A percentile compares a stretch with the other conserved stretches of the same genome.
These are phyloP conservation scores for Pseudopodoces humilis DNA, from an alignment of 2,113 vertebrate genomes.

Conservation along the genomic window DNA sequence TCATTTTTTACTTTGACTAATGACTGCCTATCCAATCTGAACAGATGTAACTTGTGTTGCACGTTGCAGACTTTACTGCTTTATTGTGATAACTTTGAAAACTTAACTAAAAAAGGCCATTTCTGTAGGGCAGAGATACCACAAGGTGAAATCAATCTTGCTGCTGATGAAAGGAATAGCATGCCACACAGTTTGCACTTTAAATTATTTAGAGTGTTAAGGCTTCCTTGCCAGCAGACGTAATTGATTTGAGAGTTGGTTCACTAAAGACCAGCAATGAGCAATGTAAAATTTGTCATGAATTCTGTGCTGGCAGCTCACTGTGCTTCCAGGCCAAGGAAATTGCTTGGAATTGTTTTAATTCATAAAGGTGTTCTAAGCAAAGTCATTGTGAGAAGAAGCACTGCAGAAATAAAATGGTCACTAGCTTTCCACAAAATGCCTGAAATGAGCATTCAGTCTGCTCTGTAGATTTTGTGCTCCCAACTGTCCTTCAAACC, in stretches of 20 bases:
- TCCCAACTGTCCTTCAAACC: not conserved
- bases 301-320: slow-evolving; percentile 34
- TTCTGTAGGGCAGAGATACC: slow-evolving; percentile 58
- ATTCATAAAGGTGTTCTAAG: not conserved
- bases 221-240: slow-evolving; percentile 53
- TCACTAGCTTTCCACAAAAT: not conserved
- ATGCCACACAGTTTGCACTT: slow-evolving; percentile 13
- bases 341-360: slow-evolving; percentile 9
- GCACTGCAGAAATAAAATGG: not conserved
- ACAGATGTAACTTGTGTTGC: not conserved
- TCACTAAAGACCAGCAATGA: slow-evolving; percentile 49
- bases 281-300: slow-evolving; percentile 41
- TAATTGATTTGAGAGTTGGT: slow-evolving; percentile 69
- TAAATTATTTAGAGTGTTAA: slow-evolving; percentile 71
- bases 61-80: not conserved
- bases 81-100: slow-evolving; percentile 49
- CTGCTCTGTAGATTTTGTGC: not conserved
- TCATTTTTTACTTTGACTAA: slow-evolving; percentile 42
- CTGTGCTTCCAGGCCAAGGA: slow-evolving; percentile 27
- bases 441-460: not conserved
- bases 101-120: slow-evolving; percentile 43
- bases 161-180: slow-evolving; percentile 44
- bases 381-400: not conserved
- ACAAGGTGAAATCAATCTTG: slow-evolving; percentile 59
- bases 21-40: not conserved